Percentiles rank a stretch among this genome's conserved stretches.
phyloP scores from a whole-genome alignment of 2,888 invertebrate genomes.

The Mesochorus sp. region DNA sequence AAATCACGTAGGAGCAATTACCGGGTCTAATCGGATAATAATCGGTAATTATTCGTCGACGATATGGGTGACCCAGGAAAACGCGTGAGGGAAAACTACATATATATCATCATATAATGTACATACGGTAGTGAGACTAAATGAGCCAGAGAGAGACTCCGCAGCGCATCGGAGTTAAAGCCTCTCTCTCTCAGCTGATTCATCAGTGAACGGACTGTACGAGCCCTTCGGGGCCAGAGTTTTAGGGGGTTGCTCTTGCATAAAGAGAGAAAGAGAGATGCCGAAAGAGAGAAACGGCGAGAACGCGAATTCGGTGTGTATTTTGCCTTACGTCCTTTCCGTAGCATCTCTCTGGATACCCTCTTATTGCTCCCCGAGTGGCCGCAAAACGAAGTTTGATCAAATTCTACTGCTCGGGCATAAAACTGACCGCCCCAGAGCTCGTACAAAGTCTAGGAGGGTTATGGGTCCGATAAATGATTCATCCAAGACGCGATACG shows the following conservation, averaged over 20 bases:
- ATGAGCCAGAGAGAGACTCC: slow-evolving; percentile 49
- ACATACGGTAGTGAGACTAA: slow-evolving; percentile 33
- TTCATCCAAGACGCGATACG: slow-evolving; percentile 78
- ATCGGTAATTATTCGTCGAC: slow-evolving; percentile 60
- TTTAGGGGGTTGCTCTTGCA: slow-evolving; percentile 68
- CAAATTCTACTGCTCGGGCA: slow-evolving; percentile 82
- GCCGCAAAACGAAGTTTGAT: slow-evolving; percentile 82
- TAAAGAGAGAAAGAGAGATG: slow-evolving; percentile 9
- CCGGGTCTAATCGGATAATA: slow-evolving; percentile 57
- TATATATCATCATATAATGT: slow-evolving; percentile 12
- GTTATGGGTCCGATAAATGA: slow-evolving; percentile 81
- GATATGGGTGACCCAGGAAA: slow-evolving; percentile 57
- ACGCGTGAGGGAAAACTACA: slow-evolving; percentile 39
- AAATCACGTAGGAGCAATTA: slow-evolving; percentile 64
- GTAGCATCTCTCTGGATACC: slow-evolving; percentile 41
- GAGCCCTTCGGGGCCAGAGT: slow-evolving; percentile 72
- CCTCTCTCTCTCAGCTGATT: slow-evolving; percentile 68
- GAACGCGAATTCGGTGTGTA: slow-evolving; percentile 39
- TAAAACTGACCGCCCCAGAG: slow-evolving; percentile 80
- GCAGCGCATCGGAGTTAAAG: slow-evolving; percentile 52
- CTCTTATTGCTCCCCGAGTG: slow-evolving; percentile 82
- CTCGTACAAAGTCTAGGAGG: slow-evolving; percentile 62
- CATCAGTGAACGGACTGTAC: slow-evolving; percentile 69
- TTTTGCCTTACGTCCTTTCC: slow-evolving; percentile 36
- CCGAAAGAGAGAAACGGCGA: slow-evolving; percentile 1